These are phyloP conservation scores for Cybosia mesomella DNA, from an alignment of 2,888 invertebrate genomes.

Conservation along the genomic window DNA sequence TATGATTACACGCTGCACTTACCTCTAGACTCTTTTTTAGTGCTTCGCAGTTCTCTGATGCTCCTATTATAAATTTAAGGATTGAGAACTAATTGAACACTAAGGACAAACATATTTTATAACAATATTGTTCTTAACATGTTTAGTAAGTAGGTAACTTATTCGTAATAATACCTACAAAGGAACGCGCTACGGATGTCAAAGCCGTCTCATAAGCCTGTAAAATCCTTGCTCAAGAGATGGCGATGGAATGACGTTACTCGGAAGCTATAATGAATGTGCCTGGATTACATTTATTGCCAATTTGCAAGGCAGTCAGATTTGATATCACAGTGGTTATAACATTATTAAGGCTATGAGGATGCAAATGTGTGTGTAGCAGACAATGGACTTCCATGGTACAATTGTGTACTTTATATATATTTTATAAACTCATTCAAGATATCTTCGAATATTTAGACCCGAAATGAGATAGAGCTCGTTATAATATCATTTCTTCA, in stretches of 20 bases:
- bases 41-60: too few species aligned
- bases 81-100: too few species aligned
- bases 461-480: not conserved
- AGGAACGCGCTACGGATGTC: constrained; percentile 4
- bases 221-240: constrained; percentile 9
- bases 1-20: too few species aligned
- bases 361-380: not conserved
- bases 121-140: not conserved
- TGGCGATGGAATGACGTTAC: constrained; percentile 7
- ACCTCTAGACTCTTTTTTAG: not conserved
- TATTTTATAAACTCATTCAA: not conserved
- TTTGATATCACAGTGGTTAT: constrained; percentile 9
- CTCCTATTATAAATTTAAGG: too few species aligned
- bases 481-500: not conserved
- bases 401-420: not conserved
- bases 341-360: constrained; percentile 5
- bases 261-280: constrained; percentile 14
- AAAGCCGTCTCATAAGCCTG: constrained; percentile 12
- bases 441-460: not conserved
- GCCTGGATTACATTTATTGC: constrained; percentile 19
- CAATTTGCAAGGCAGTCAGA: constrained; percentile 14
- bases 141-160: not conserved
- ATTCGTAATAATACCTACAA: not conserved
- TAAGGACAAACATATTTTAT: not conserved
- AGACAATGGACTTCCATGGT: not conserved